Evolutionary conservation across 2,888 invertebrate genomes (phyloP), one percentile per base, ranked within the genome.

Genomic region (Myopa testacea): DNA sequence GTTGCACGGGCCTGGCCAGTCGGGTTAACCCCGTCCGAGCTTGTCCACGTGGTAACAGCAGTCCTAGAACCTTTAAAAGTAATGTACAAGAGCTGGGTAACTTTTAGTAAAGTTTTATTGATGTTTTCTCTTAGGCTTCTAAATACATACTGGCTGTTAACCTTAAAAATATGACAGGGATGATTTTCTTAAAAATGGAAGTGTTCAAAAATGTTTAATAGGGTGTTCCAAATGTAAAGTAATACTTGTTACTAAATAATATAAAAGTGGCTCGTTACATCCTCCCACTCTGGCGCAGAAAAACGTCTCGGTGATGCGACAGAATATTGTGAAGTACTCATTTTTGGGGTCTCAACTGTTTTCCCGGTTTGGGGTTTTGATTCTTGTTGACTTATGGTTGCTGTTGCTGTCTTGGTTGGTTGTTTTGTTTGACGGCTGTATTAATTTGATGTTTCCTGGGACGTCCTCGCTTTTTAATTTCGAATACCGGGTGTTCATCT

Each of bases 401-500:
- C 0, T 34, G 2, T n/a, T 34, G 34, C 3, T 63, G 8, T 26
- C 26, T 26, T 19, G 8, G 19, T 63, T 58, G n/a, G n/a, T 58
- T 16, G n/a, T 12, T 58, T 12, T 16, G 12, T n/a, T 58, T 50
- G 14, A 10, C 14, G 14, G 14, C 50, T 14, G 50, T 14, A 50
- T 50, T 3, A 8, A 14, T 50, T 8, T 10, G n/a, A 6, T 58
- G 58, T 14, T 19, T 63, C 12, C 26, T 63, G 67, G 67, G 26
- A 6, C 67, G 67, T n/a, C 67, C 70, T 4, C 19, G 70, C 4
- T 19, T 8, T 19, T 38, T 34, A 62, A 75, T 55, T 65, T 38
- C 38, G 67, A 40, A 75, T n/a, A 75, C 50, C 6, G 67, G 67
- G 34, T 65, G 65, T 4, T 16, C 45, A 37, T 19, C 45, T 50